Conservation (phyloP, 2,797 vertebrate genomes). For the Bovichtus variegatus region DNA sequence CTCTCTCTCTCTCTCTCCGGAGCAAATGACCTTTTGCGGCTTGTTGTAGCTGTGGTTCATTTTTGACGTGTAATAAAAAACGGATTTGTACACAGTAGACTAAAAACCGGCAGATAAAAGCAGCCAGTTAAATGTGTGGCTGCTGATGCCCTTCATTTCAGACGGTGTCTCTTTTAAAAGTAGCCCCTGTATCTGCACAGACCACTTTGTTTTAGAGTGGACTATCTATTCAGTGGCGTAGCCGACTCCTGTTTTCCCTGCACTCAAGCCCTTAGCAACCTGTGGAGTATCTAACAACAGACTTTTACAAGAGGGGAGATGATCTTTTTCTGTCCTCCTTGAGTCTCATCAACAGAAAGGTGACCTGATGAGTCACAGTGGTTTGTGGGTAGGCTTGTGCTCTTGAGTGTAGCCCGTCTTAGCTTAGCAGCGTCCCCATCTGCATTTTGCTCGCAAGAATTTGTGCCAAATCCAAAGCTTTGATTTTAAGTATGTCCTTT, state of each 20-base stretch:
- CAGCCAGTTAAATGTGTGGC: slow-evolving; percentile 18
- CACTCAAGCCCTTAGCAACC: slow-evolving; percentile 81
- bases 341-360: slow-evolving; percentile 73
- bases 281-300: slow-evolving; percentile 77
- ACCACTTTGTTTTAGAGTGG: slow-evolving; percentile 72
- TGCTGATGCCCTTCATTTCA: slow-evolving; percentile 59
- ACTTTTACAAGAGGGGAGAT: slow-evolving; percentile 68
- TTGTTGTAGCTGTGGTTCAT: slow-evolving; percentile 17
- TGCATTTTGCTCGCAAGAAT: slow-evolving; percentile 16
- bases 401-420: slow-evolving; percentile 24
- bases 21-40: slow-evolving; percentile 51
- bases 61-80: slow-evolving; percentile 34
- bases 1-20: slow-evolving; percentile 20
- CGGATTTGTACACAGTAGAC: slow-evolving; percentile 3
- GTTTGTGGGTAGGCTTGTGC: slow-evolving; percentile 40
- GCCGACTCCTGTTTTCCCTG: slow-evolving; percentile 59
- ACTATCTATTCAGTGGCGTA: slow-evolving; percentile 66
- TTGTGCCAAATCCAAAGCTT: slow-evolving; percentile 15
- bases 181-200: slow-evolving; percentile 54
- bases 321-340: slow-evolving; percentile 80
- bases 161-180: slow-evolving; percentile 54
- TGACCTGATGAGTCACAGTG: slow-evolving; percentile 74
- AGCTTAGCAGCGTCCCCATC: slow-evolving; percentile 16
- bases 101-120: slow-evolving; percentile 42
- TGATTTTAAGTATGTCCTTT: slow-evolving; percentile 50